A percentile compares a stretch with the other conserved stretches of the same genome.
Conservation (phyloP, 2,113 vertebrate genomes). For the Egretta garzetta region DNA sequence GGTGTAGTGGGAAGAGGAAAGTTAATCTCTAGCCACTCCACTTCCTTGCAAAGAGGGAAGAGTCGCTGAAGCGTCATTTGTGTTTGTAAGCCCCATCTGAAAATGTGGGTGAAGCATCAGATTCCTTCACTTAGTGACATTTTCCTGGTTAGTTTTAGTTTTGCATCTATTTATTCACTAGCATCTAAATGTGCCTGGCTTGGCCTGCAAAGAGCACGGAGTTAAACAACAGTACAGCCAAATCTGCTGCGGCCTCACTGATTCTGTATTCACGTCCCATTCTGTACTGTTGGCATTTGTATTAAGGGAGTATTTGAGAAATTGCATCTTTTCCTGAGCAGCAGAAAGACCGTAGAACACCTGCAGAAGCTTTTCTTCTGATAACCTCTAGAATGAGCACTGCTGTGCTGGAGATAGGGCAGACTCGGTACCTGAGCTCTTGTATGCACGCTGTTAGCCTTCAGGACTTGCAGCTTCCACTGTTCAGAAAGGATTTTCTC, state of each 20-base stretch:
- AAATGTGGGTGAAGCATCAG: background rate
- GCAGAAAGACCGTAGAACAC: background rate
- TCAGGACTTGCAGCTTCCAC: background rate
- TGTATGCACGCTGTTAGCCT: fast-evolving
- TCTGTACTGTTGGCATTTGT: background rate
- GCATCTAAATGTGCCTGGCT: background rate
- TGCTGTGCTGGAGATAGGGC: background rate
- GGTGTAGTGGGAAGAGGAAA: background rate
- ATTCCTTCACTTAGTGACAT: background rate
- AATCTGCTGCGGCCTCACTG: fast-evolving
- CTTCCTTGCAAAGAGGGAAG: background rate
- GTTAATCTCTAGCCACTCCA: background rate
- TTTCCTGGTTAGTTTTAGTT: background rate
- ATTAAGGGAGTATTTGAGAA: background rate
- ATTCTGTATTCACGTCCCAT: fast-evolving
- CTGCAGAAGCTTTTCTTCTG: background rate
- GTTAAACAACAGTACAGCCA: background rate
- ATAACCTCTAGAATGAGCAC: background rate
- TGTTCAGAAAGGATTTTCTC: background rate
- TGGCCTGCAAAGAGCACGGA: background rate
- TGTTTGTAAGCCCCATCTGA: background rate
- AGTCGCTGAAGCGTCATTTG: background rate
- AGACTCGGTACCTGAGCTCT: background rate
- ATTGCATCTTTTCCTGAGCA: background rate
- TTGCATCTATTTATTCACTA: background rate